Evolutionary conservation across 1,140 invertebrate species (phyloP), one percentile per base, ranked within the genome.

Genomic region (Cyphomyrmex costatus): DNA sequence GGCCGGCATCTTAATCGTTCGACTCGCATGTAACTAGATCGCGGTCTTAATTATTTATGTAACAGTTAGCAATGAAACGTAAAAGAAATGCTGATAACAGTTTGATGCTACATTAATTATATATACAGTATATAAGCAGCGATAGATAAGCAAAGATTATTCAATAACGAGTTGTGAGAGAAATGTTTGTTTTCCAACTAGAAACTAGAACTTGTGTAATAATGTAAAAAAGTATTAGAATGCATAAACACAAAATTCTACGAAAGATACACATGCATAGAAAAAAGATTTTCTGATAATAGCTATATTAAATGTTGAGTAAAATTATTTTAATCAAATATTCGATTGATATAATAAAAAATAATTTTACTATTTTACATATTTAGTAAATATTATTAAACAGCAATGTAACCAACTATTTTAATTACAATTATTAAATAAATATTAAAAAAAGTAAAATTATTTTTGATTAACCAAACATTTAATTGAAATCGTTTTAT

Each of bases 1-100:
- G 73, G 30, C 60, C 82, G 82, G 60, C 33, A 78, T 78, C n/a
- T 85, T 85, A 85, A 85, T 85, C 82, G 73, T 53, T 16, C 27
- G 71, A 42, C n/a, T 71, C 42, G 56, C 42, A 30, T 30, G 30
- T 46, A 76, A 65, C 60, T 78, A 85, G 73, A 78, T 16, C 82
- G 46, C 21, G 60, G 10, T 24, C 27, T 74, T 74, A 83, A 73
- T 83, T 74, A 83, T 83, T 83, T 83, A 83, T 83, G 79, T 73
- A 82, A 73, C 36, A 82, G 30, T 2, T 42, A 42, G 33, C 53
- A 73, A 82, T 82, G 36, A 73, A 83, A 74, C 56, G 36, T 30
- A 30, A 46, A 46, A 21, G 60, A 78, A 36, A 30, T 2, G 46
- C 14, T 16, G 33, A 3, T 85, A 77, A 85, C 82, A 33, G 82